A percentile compares a stretch with the other conserved stretches of the same genome.
phyloP scores from a whole-genome alignment of 2,113 vertebrate species.

The Rhinichthys klamathensis region DNA sequence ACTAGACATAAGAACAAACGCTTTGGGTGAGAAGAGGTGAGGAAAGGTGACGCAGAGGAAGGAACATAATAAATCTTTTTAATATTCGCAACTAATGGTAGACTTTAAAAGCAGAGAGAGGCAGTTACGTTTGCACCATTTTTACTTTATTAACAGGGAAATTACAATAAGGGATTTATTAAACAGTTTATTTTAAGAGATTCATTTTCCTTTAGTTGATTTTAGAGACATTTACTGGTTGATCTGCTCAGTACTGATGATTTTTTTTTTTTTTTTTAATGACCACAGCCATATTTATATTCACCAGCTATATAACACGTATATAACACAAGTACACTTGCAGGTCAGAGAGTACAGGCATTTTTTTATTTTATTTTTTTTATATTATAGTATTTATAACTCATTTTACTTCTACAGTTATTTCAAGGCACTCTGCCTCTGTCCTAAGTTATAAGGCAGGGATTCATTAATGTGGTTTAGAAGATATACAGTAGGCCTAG shows the following conservation, averaged over 20 bases:
- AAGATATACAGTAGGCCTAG: neutral
- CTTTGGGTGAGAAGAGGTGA: conserved; percentile 20
- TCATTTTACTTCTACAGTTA: neutral
- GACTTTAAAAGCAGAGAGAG: conserved; percentile 35
- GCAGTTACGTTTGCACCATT: neutral
- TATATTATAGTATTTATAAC: too few species aligned
- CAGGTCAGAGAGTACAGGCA: neutral
- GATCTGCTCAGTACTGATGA: neutral
- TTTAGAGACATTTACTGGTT: neutral
- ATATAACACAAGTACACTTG: neutral
- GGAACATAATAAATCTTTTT: conserved; percentile 36
- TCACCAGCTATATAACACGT: neutral
- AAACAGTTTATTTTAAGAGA: neutral
- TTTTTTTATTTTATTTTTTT: too few species aligned
- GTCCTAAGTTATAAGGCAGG: neutral
- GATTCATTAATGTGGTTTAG: neutral
- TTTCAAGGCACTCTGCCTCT: neutral
- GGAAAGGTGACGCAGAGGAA: conserved; percentile 38
- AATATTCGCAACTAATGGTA: conserved; percentile 31
- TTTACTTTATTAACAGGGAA: neutral
- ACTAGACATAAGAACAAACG: conserved; percentile 15
- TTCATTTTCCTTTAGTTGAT: neutral
- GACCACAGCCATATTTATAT: neutral
- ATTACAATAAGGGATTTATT: neutral
- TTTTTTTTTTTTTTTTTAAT: neutral